Evolutionary conservation across 2,888 invertebrate genomes (phyloP), one percentile per base, ranked within the genome.

Genomic region (Eupithecia subumbrata): DNA sequence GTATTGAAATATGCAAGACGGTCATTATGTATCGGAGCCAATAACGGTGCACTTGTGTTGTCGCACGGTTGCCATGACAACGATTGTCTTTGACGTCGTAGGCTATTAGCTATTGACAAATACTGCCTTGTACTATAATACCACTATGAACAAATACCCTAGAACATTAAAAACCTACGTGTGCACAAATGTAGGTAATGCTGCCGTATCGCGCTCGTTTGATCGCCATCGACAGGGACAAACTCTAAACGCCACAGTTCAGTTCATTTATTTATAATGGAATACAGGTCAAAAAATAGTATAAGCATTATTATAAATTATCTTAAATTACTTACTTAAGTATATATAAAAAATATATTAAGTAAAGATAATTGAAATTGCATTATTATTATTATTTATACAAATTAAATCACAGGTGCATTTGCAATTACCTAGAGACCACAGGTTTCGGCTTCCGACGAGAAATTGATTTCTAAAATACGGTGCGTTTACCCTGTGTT

Each of bases 101-200:
- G 83, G 84, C 90, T 90, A 93, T 92, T 91, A 92, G 90, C 88
- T 91, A 91, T 92, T 92, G 93, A 94, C 93, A 91, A 89, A 52
- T n/a, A n/a, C 52, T 52, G 9, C n/a, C 52, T 52, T 52, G 52
- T 52, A 52, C n/a, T n/a, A 9, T 52, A 18, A 52, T 52, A 52
- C 52, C 52, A 7, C 88, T 90, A 91, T 92, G 91, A 93, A 94
- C 93, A 91, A 89, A 91, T 90, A 90, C 83, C 86, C 83, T 87
- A 84, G 84, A 84, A 85, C 84, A 84, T 84, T 80, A 84, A 85
- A 84, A 82, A 30, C 79, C 84, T 79, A 79, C 82, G 81, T 84
- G 82, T 83, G 79, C 79, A 66, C 79, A 37, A 7, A 37, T 5
- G 79, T 74, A 81, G 72, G 83, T 81, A 84, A 80, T 82, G 79